Conservation (phyloP, 2,797 vertebrate genomes). For the Carcharodon carcharias region DNA sequence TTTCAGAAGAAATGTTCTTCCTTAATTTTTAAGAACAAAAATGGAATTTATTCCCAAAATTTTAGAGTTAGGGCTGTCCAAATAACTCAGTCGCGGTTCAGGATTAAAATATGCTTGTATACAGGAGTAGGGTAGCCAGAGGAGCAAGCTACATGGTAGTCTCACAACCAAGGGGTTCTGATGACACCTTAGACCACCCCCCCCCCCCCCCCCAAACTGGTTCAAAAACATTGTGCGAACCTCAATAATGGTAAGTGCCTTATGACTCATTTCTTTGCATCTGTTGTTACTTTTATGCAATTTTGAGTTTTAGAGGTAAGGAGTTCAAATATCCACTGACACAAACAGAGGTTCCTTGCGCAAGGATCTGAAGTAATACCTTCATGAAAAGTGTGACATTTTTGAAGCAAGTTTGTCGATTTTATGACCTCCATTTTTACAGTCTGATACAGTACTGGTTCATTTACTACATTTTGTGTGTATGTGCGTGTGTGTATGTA, state of each 20-base stretch:
- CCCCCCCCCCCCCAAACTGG: background rate
- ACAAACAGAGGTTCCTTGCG: background rate
- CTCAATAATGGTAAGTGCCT: background rate
- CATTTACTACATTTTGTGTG: background rate
- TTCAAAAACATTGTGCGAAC: background rate
- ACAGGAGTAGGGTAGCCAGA: background rate
- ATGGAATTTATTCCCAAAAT: background rate
- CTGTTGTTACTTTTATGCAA: background rate
- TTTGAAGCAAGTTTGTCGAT: background rate
- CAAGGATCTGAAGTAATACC: background rate
- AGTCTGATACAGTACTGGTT: background rate
- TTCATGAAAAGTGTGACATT: background rate
- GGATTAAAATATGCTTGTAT: conserved; percentile 28
- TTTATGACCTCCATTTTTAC: background rate
- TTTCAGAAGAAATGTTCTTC: conserved; percentile 9
- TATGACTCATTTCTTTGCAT: conserved; percentile 9
- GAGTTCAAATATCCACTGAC: background rate
- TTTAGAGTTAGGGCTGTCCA: conserved; percentile 8
- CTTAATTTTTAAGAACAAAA: background rate
- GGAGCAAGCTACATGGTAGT: background rate
- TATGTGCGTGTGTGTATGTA: background rate
- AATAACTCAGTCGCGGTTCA: background rate
- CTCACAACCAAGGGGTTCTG: background rate
- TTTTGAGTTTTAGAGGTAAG: background rate
- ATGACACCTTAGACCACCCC: background rate